Percentiles rank a stretch among this genome's conserved stretches.
Conservation (phyloP, 2,888 invertebrate species). For the Apamea sordens region DNA sequence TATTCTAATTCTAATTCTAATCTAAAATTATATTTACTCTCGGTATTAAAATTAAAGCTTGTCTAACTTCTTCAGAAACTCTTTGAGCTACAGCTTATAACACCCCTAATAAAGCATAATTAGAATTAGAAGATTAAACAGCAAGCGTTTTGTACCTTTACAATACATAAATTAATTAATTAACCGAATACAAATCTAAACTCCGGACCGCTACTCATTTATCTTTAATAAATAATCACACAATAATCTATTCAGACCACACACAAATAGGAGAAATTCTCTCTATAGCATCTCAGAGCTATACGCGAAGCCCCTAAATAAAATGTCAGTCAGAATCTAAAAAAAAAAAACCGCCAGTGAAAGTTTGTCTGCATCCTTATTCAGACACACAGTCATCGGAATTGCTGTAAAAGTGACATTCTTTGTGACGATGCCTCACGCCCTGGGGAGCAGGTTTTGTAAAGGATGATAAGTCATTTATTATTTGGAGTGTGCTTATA, state of each 20-base stretch:
- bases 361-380: constrained; percentile 64
- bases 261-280: constrained; percentile 2
- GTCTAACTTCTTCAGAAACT: no score
- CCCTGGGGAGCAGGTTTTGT: constrained; percentile 31
- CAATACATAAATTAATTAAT: background rate
- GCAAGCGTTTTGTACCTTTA: background rate
- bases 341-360: constrained; percentile 61
- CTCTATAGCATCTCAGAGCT: constrained; percentile 6
- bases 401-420: constrained; percentile 57
- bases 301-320: constrained; percentile 33
- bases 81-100: no score
- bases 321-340: constrained; percentile 28
- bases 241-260: background rate
- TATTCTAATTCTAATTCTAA: no score
- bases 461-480: constrained; percentile 28
- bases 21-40: no score
- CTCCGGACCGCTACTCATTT: background rate
- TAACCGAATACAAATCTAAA: background rate
- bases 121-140: no score
- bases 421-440: constrained; percentile 40
- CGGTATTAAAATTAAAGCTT: no score
- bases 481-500: constrained; percentile 14
- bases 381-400: constrained; percentile 49
- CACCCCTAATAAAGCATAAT: no score
- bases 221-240: background rate